Percentiles rank a stretch among this genome's conserved stretches.
Conservation (phyloP, 1,140 invertebrate species). For the Ostrea denselamellosa region DNA sequence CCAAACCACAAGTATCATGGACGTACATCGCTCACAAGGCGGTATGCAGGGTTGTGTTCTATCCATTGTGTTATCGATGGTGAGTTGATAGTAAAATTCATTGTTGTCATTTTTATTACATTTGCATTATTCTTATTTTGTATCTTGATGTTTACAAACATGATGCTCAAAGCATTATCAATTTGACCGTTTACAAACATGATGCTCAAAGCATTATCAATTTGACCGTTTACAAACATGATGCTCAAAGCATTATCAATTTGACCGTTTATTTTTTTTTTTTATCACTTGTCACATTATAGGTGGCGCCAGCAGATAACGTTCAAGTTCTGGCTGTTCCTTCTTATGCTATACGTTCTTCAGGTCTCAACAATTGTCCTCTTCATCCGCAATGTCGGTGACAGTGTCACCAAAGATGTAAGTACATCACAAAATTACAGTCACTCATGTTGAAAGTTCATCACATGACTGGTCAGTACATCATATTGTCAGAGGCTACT, state of each 20-base stretch:
- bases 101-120: too few species aligned
- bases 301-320: conserved; percentile 93
- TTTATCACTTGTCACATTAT: conserved; percentile 41
- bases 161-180: not conserved
- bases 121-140: not conserved
- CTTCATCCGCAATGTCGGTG: conserved; percentile 79
- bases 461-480: not conserved
- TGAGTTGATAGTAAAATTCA: conserved; percentile 50
- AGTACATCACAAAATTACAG: conserved; percentile 51
- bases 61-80: conserved; percentile 90
- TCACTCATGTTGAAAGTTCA: not conserved
- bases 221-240: not conserved
- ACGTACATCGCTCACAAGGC: conserved; percentile 89
- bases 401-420: conserved; percentile 71
- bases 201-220: not conserved
- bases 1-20: conserved; percentile 93
- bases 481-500: too few species aligned
- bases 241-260: not conserved
- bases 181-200: not conserved
- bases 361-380: conserved; percentile 86
- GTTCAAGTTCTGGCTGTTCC: conserved; percentile 84
- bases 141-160: not conserved
- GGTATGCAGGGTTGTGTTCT: conserved; percentile 87
- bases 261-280: not conserved
- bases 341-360: conserved; percentile 87